Conservation (phyloP, 2,113 vertebrate genomes). For the Numenius arquata region DNA sequence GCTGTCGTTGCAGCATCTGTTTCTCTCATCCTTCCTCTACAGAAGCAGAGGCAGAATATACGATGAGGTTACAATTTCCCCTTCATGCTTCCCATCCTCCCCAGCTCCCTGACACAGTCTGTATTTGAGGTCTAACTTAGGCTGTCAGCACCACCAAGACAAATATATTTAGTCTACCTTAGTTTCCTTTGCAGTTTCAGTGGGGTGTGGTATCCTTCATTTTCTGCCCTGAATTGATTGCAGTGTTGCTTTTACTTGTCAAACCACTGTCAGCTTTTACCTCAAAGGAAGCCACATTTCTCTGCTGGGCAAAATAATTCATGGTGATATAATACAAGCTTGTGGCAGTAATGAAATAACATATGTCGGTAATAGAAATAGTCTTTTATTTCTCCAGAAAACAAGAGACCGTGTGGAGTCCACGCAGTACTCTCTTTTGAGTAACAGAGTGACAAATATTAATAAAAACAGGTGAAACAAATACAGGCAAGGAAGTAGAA, state of each 20-base stretch:
- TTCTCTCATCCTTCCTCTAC: background rate
- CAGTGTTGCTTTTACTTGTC: background rate
- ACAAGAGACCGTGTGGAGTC: background rate
- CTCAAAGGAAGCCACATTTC: background rate
- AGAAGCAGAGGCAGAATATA: background rate
- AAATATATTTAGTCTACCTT: slow-evolving; percentile 21
- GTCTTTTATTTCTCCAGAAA: background rate
- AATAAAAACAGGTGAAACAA: background rate
- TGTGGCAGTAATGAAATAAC: background rate
- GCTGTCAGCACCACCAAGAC: background rate
- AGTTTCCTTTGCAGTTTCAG: background rate
- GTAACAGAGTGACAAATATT: background rate
- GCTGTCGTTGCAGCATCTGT: background rate
- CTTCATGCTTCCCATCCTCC: background rate
- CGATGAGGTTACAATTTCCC: background rate
- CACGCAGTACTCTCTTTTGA: background rate
- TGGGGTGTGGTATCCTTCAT: background rate
- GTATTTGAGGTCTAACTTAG: background rate
- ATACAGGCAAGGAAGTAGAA: background rate
- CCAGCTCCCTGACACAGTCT: background rate
- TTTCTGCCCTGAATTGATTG: background rate
- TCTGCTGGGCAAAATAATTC: slow-evolving; percentile 22
- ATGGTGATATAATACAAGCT: background rate
- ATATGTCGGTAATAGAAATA: background rate
- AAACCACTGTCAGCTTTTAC: background rate